Base-by-base conservation (phyloP, 2,888 invertebrate genomes). In the Nyleta sp. region DNA sequence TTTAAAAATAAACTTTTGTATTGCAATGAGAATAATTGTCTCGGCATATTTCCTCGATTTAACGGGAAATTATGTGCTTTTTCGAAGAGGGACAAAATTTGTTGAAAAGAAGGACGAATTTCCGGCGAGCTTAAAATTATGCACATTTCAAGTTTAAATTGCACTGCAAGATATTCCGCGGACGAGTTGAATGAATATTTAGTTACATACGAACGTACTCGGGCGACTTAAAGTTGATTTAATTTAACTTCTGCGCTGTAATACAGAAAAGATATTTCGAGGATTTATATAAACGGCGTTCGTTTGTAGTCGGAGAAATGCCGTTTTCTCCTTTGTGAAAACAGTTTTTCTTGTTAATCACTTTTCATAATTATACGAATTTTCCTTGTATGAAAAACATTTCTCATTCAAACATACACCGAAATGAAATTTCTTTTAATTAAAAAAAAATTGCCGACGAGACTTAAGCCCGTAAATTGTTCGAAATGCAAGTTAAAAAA, bases 121-220 rank as follows among this genome's bases (percentile, higher is more conserved):
- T 38, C 20, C 22, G 13, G 18, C 22, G 46, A 60, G 65, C 71
- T 77, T 59, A 72, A 72, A 77, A 67, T 71, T 77, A 65, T 77
- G 65, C 65, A 59, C 59, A 77, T 72, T 72, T 62, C 62, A 64
- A 77, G 77, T 72, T 77, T 53, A 67, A 77, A 77, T 77, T 77
- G 53, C 67, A 48, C 72, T 60, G 77, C 67, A 59, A 67, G 71
- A 72, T 77, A 72, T 72, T 77, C 67, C n/a, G 46, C 72, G 77
- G 64, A 55, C 67, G 67, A 71, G 67, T 67, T 72, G 72, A 72
- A 77, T 77, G 67, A 77, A 72, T 77, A 77, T 77, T 77, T 77
- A 67, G 72, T 77, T 77, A 72, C 72, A 77, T 72, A 77, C 77
- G 64, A 65, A 70, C 60, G 70, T 65, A 71, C 70, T 76, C 64